These are phyloP conservation scores for Ichneumon xanthorius DNA, from an alignment of 2,888 invertebrate genomes.

Conservation along the genomic window DNA sequence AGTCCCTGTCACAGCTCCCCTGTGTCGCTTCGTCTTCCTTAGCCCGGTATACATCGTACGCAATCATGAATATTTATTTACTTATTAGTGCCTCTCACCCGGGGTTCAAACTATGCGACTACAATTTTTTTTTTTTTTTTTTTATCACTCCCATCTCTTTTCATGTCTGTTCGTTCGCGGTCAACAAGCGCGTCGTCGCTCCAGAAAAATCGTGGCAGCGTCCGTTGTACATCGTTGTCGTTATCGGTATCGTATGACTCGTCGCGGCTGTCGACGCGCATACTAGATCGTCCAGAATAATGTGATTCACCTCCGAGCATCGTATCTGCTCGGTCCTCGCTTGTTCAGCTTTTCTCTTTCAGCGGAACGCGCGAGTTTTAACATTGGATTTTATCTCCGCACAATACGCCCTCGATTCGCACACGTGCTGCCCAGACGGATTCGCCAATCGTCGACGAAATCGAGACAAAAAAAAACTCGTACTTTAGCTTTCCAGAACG, in stretches of 20 bases:
- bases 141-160: conserved; percentile 70
- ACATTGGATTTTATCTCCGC: background rate
- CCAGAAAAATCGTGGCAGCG: conserved; percentile 20
- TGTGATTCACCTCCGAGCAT: conserved; percentile 75
- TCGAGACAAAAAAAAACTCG: conserved; percentile 35
- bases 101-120: conserved; percentile 72
- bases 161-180: conserved; percentile 67
- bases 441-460: conserved; percentile 46
- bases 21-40: conserved; percentile 6
- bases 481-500: conserved; percentile 27
- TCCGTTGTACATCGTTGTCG: conserved; percentile 20
- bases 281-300: conserved; percentile 44
- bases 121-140: conserved; percentile 70
- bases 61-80: conserved; percentile 80
- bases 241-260: background rate
- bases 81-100: conserved; percentile 72
- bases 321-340: conserved; percentile 1
- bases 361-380: background rate
- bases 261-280: background rate
- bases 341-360: background rate
- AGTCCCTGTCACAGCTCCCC: conserved; percentile 58
- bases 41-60: background rate
- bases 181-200: conserved; percentile 41
- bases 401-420: background rate
- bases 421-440: background rate